These are phyloP conservation scores for Xiphias gladius DNA, from an alignment of 2,113 vertebrate genomes.

Conservation along the genomic window DNA sequence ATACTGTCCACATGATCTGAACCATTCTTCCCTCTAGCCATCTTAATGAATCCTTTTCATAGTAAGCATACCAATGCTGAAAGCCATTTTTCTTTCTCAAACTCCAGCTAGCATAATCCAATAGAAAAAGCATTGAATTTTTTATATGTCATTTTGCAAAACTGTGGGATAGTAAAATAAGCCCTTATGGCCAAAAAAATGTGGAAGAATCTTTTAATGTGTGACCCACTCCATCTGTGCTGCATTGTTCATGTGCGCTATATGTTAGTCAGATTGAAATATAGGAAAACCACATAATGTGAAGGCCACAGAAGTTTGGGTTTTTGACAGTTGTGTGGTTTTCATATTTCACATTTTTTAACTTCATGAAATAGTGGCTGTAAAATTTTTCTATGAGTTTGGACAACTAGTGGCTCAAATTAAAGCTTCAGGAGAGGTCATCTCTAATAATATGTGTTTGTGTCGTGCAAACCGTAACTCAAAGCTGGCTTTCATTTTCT, in stretches of 20 bases:
- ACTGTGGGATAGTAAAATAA: not conserved
- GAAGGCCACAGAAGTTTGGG: not conserved
- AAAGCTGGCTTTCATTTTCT: not conserved
- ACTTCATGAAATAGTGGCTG: not conserved
- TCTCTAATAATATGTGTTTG: not conserved
- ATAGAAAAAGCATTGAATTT: not conserved
- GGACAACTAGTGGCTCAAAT: not conserved
- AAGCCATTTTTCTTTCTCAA: conserved; percentile 6
- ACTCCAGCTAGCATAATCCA: not conserved
- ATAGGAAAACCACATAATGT: not conserved
- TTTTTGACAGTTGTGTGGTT: not conserved
- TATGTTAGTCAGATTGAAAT: not conserved
- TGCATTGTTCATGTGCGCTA: not conserved
- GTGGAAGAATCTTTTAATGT: not conserved
- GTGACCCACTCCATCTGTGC: not conserved
- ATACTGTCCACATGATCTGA: not conserved
- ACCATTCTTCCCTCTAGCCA: not conserved
- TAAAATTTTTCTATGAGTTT: not conserved
- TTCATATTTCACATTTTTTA: not conserved
- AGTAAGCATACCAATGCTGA: not conserved
- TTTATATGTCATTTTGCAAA: not conserved
- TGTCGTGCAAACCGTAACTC: not conserved
- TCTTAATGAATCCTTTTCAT: too few species aligned
- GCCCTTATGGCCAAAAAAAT: not conserved
- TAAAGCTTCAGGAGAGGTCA: not conserved